phyloP scores from a whole-genome alignment of 1,140 invertebrate genomes.

The Cotesia glomerata region DNA sequence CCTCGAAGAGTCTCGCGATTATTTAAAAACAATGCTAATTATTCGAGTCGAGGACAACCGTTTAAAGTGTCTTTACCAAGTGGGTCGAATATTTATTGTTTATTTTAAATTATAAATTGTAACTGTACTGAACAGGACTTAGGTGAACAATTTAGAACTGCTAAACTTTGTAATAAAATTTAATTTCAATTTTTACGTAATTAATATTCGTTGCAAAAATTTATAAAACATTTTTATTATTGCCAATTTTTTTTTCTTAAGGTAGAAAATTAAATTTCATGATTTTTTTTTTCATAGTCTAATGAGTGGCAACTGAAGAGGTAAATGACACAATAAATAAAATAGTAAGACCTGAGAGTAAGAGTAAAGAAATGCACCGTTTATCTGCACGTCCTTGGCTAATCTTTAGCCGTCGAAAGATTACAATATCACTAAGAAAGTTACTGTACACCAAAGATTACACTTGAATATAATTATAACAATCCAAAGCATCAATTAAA shows the following conservation, averaged over 20 bases:
- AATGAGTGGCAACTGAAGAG: neutral
- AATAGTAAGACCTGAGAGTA: neutral
- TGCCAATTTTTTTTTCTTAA: no score
- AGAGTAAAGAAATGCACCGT: slow-evolving; percentile 34
- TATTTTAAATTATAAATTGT: neutral
- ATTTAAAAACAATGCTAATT: slow-evolving; percentile 23
- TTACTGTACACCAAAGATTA: slow-evolving; percentile 31
- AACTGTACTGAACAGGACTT: no score
- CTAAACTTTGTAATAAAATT: no score
- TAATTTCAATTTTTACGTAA: no score
- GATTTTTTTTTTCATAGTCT: no score
- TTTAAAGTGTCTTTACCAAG: neutral
- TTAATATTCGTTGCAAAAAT: no score
- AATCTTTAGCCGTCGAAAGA: slow-evolving; percentile 55
- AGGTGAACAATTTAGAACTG: no score
- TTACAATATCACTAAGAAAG: slow-evolving; percentile 50
- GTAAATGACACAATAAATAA: neutral
- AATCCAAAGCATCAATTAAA: no score
- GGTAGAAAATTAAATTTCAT: no score
- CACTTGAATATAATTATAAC: slow-evolving; percentile 11
- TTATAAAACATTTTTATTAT: no score
- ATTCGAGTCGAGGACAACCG: slow-evolving; percentile 16
- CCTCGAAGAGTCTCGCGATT: slow-evolving; percentile 19
- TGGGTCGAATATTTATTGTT: neutral
- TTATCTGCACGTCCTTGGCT: slow-evolving; percentile 62